phyloP scores from a whole-genome alignment of 2,888 invertebrate species.

The Tinea trinotella region DNA sequence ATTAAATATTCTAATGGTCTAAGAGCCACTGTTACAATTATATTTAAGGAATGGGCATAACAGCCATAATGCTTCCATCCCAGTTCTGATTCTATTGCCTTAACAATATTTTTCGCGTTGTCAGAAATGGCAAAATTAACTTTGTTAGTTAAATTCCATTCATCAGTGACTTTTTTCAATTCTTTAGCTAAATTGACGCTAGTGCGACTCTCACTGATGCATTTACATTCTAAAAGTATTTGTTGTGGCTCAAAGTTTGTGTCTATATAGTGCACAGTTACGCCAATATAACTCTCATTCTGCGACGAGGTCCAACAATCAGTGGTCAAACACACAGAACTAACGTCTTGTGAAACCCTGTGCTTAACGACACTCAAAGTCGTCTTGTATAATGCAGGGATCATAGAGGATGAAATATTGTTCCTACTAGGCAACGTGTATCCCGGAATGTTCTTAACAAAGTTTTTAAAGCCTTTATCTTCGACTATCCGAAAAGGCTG shows the following conservation, averaged over 20 bases:
- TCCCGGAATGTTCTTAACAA: background rate
- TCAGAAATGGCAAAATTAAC: no score
- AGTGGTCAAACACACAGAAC: slow-evolving; percentile 23
- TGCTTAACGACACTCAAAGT: slow-evolving; percentile 18
- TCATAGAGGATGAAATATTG: background rate
- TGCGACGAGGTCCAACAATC: slow-evolving; percentile 22
- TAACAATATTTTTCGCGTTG: no score
- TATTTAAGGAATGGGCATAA: no score
- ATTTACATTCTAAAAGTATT: slow-evolving; percentile 22
- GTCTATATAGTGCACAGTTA: slow-evolving; percentile 23
- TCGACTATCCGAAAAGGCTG: slow-evolving; percentile 18
- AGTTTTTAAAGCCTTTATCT: background rate
- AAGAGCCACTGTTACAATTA: no score
- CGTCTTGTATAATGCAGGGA: slow-evolving; percentile 20
- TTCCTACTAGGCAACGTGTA: background rate
- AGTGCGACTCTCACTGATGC: no score
- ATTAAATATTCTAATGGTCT: no score
- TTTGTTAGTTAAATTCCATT: no score
- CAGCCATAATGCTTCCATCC: no score
- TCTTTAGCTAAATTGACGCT: no score
- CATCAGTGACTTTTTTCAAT: no score
- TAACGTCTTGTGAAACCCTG: no score
- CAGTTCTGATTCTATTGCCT: no score
- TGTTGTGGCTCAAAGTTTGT: slow-evolving; percentile 21
- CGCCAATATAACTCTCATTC: slow-evolving; percentile 23